A percentile compares a stretch with the other conserved stretches of the same genome.
phyloP scores from a whole-genome alignment of 2,113 vertebrate species.

The Xiphorhynchus elegans region DNA sequence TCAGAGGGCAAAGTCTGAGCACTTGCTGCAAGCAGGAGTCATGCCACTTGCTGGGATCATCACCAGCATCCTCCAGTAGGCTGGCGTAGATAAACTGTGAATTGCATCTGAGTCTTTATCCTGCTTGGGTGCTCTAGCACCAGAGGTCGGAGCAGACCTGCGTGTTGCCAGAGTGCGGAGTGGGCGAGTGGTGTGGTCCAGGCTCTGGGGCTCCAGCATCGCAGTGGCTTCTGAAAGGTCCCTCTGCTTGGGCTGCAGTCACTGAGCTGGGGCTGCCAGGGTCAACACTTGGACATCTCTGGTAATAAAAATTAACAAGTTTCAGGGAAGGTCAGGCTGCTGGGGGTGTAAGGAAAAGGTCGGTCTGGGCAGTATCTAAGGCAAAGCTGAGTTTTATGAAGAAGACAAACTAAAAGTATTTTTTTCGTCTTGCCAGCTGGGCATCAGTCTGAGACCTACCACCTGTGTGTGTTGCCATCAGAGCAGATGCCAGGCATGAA shows the following conservation, averaged over 20 bases:
- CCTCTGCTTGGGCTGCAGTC: background rate
- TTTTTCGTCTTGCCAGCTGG: background rate
- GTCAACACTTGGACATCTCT: background rate
- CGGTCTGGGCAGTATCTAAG: background rate
- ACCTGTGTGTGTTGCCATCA: background rate
- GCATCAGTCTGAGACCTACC: background rate
- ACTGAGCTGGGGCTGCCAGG: background rate
- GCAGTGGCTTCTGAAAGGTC: background rate
- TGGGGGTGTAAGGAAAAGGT: background rate
- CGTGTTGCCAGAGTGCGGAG: background rate
- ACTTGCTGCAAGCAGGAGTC: background rate
- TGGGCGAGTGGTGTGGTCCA: background rate
- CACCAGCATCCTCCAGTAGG: background rate
- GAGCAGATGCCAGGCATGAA: background rate
- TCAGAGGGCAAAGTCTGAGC: fast-evolving
- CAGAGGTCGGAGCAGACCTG: background rate
- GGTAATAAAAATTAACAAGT: background rate
- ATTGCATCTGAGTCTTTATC: background rate
- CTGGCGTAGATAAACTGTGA: background rate
- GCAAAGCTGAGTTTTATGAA: background rate
- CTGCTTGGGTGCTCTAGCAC: background rate
- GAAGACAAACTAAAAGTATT: background rate
- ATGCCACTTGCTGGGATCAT: background rate
- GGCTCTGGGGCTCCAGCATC: background rate
- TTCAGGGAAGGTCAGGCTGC: background rate